Evolutionary conservation across 2,113 vertebrate species (phyloP).

Genomic region (Stigmatopora argus): DNA sequence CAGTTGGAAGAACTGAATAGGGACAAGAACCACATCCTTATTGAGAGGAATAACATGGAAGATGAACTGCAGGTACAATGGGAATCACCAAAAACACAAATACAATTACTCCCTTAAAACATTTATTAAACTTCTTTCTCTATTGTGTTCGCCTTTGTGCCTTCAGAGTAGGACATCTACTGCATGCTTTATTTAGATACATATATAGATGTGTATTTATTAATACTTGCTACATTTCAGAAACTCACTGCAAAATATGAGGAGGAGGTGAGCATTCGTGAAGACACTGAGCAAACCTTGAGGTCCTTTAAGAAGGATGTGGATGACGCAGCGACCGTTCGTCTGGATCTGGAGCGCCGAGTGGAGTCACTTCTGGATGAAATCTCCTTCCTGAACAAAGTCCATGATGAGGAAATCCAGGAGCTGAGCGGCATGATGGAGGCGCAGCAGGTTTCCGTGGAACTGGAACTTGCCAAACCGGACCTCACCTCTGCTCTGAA

Average conservation of each 20-base stretch:
- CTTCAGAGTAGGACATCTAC: neutral
- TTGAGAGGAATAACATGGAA: slow-evolving; percentile 76
- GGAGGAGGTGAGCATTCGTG: slow-evolving; percentile 63
- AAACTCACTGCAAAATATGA: slow-evolving; percentile 67
- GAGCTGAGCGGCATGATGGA: slow-evolving; percentile 79
- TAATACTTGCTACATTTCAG: slow-evolving; percentile 43
- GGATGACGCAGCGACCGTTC: slow-evolving; percentile 71
- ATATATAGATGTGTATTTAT: neutral
- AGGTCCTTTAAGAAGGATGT: slow-evolving; percentile 75
- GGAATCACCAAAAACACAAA: no score
- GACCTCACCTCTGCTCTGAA: slow-evolving; percentile 82
- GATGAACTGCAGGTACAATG: slow-evolving; percentile 69
- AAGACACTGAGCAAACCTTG: slow-evolving; percentile 71
- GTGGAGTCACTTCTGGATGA: slow-evolving; percentile 79
- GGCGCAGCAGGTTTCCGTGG: slow-evolving; percentile 71
- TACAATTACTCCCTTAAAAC: no score
- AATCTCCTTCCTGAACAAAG: slow-evolving; percentile 75
- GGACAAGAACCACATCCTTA: slow-evolving; percentile 71
- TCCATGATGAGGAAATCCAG: slow-evolving; percentile 79
- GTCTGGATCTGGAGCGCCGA: slow-evolving; percentile 79
- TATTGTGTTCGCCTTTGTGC: neutral
- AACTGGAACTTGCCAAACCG: slow-evolving; percentile 70
- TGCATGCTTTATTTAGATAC: neutral
- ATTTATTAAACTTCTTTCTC: no score
- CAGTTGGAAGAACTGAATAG: slow-evolving; percentile 74